phyloP scores from a whole-genome alignment of 2,113 vertebrate species.

The Grus americana region DNA sequence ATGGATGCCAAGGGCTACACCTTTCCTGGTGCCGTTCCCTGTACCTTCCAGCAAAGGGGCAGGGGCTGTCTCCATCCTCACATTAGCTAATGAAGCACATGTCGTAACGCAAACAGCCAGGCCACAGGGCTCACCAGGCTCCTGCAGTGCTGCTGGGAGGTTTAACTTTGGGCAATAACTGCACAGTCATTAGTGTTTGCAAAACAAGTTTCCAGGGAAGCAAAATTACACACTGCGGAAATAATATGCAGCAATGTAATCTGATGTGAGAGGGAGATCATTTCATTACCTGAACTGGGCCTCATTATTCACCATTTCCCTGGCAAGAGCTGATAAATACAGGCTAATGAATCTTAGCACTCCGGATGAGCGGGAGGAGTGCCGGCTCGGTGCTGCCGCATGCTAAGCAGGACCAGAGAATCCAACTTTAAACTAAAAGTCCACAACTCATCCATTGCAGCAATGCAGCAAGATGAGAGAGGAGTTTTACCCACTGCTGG shows the following conservation, averaged over 20 bases:
- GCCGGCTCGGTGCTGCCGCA: background rate
- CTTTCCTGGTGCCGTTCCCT: background rate
- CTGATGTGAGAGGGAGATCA: conserved; percentile 10
- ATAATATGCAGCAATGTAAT: conserved; percentile 26
- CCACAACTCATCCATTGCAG: background rate
- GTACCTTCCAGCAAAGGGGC: background rate
- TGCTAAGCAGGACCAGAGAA: background rate
- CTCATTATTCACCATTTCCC: conserved; percentile 38
- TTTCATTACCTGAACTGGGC: conserved; percentile 41
- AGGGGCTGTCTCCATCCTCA: background rate
- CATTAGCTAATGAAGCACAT: background rate
- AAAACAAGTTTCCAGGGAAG: conserved; percentile 41
- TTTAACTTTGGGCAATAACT: background rate
- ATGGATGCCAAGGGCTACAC: background rate
- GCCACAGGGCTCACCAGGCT: background rate
- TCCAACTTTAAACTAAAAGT: background rate
- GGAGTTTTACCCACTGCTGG: background rate
- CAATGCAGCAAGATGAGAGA: background rate
- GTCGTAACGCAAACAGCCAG: background rate
- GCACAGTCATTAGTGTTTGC: conserved; percentile 35
- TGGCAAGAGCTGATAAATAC: conserved; percentile 38
- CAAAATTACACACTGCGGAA: background rate
- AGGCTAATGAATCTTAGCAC: conserved; percentile 1
- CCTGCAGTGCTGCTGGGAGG: background rate
- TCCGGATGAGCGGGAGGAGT: background rate